These are phyloP conservation scores for Ommatoiulus sabulosus DNA, from an alignment of 2,888 invertebrate genomes.

Conservation along the genomic window DNA sequence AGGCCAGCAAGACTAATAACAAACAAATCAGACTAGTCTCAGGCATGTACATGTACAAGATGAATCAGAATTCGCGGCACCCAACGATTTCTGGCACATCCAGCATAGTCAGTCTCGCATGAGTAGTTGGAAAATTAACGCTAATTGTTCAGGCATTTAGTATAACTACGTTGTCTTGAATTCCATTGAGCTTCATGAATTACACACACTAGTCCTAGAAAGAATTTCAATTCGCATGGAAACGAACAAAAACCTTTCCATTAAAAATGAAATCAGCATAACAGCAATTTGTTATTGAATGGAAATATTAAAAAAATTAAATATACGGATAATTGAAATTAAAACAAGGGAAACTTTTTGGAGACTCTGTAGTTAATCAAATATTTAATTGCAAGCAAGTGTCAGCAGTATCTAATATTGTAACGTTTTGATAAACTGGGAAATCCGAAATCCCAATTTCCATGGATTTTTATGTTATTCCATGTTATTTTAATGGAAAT, in stretches of 20 bases:
- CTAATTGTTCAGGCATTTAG: not conserved
- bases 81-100: not conserved
- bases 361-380: too few relatives aligned
- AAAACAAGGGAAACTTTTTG: too few relatives aligned
- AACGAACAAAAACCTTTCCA: not conserved
- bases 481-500: too few relatives aligned
- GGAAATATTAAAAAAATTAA: too few relatives aligned
- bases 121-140: not conserved
- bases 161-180: not conserved
- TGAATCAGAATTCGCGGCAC: not conserved
- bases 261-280: not conserved
- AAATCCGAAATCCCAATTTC: too few relatives aligned
- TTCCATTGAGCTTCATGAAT: not conserved
- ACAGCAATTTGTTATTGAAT: too few relatives aligned
- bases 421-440: too few relatives aligned
- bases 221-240: not conserved
- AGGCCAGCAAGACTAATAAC: not conserved
- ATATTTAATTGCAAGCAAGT: too few relatives aligned
- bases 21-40: not conserved
- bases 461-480: too few relatives aligned
- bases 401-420: too few relatives aligned
- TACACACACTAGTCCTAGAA: not conserved
- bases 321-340: too few relatives aligned
- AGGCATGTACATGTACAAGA: not conserved
- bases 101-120: not conserved